A percentile compares a stretch with the other conserved stretches of the same genome.
Evolutionary conservation across 2,888 invertebrate species (phyloP).

Genomic region (Plutella xylostella): DNA sequence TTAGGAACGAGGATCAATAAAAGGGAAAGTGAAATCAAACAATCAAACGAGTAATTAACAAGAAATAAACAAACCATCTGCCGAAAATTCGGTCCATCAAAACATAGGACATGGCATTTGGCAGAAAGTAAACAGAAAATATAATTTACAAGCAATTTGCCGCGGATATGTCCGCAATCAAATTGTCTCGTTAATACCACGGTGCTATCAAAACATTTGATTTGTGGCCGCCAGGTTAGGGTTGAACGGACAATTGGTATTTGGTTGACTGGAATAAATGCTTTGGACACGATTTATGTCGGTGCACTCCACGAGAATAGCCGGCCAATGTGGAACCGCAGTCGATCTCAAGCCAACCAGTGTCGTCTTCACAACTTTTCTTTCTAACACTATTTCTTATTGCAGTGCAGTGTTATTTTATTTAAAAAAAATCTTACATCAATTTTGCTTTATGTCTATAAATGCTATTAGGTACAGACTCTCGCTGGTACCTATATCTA

Average conservation of each 20-base stretch:
- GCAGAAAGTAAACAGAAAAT: slow-evolving; percentile 70
- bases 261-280: slow-evolving; percentile 37
- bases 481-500: too few species aligned
- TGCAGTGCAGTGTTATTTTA: too few species aligned
- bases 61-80: slow-evolving; percentile 55
- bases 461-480: too few species aligned
- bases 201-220: slow-evolving; percentile 70
- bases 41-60: slow-evolving; percentile 53
- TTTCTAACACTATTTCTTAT: too few species aligned
- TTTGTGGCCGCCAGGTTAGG: slow-evolving; percentile 54
- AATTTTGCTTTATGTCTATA: too few species aligned
- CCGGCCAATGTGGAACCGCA: too few species aligned
- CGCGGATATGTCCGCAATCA: slow-evolving; percentile 69
- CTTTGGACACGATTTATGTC: slow-evolving; percentile 5
- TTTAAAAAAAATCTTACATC: too few species aligned
- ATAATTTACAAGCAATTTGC: slow-evolving; percentile 70
- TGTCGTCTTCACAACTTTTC: too few species aligned
- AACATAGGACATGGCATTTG: slow-evolving; percentile 55
- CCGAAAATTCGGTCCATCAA: slow-evolving; percentile 27
- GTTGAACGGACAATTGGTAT: slow-evolving; percentile 40
- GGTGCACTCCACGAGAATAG: too few species aligned
- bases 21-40: slow-evolving; percentile 20
- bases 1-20: neutral
- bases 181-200: slow-evolving; percentile 69
- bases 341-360: too few species aligned